phyloP scores from a whole-genome alignment of 2,113 vertebrate species.

The Erpornis zantholeuca region DNA sequence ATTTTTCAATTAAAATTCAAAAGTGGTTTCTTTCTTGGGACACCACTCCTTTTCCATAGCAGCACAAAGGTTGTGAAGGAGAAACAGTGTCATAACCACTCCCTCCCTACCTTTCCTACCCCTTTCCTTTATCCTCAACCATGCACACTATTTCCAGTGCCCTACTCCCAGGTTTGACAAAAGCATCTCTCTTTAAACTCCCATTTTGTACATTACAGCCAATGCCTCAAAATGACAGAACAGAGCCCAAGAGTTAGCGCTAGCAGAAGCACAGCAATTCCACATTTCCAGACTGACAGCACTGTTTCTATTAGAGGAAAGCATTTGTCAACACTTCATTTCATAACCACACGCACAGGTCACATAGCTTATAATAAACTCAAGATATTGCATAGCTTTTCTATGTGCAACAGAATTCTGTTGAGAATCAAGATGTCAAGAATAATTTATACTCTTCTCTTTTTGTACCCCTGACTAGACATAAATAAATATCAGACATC shows the following conservation, averaged over 20 bases:
- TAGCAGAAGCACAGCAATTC: not conserved
- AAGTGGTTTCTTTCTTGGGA: not conserved
- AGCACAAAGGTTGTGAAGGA: not conserved
- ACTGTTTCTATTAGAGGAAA: not conserved
- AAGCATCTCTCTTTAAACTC: not conserved
- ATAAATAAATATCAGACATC: slow-evolving; percentile 40
- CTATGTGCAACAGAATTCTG: not conserved
- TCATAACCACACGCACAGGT: not conserved
- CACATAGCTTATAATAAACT: slow-evolving; percentile 25
- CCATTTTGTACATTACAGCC: not conserved
- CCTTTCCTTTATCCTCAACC: not conserved
- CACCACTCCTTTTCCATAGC: not conserved
- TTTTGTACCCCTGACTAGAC: not conserved
- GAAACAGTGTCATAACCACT: not conserved
- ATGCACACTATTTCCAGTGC: not conserved
- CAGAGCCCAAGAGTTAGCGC: not conserved
- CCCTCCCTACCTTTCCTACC: not conserved
- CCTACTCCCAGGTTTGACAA: not conserved
- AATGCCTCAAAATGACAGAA: not conserved
- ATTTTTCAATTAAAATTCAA: not conserved
- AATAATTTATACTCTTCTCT: slow-evolving; percentile 46
- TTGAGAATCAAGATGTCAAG: slow-evolving; percentile 36
- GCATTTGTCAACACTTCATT: slow-evolving; percentile 11
- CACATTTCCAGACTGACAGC: not conserved
- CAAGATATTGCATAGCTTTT: not conserved